phyloP scores from a whole-genome alignment of 1,140 invertebrate species.

The Mya arenaria region DNA sequence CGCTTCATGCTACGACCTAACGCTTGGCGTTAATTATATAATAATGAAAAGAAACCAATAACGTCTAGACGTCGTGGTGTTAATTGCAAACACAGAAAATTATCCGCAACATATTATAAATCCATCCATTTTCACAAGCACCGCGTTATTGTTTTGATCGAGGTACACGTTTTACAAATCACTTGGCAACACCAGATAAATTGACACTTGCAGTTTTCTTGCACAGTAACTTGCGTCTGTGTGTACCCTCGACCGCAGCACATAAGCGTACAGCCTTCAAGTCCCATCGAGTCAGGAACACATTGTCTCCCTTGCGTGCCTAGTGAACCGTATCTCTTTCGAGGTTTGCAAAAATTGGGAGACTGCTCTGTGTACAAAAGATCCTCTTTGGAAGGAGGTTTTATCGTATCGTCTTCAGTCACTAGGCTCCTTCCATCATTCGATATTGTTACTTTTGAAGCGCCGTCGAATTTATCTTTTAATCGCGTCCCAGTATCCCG shows the following conservation, averaged over 20 bases:
- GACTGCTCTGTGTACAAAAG: conserved; percentile 93
- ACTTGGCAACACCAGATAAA: conserved; percentile 78
- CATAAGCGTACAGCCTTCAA: conserved; percentile 81
- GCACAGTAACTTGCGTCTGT: conserved; percentile 61
- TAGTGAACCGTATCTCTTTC: conserved; percentile 68
- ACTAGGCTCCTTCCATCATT: conserved; percentile 73
- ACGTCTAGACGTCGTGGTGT: too few species aligned
- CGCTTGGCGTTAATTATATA: too few species aligned
- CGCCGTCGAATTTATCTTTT: conserved; percentile 90
- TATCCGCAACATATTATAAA: too few species aligned
- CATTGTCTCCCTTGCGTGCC: conserved; percentile 78
- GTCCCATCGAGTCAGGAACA: conserved; percentile 78
- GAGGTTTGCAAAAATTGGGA: conserved; percentile 92
- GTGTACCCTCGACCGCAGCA: conserved; percentile 80
- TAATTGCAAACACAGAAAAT: too few species aligned
- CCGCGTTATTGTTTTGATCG: conserved; percentile 64
- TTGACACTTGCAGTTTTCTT: conserved; percentile 75
- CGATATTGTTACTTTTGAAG: conserved; percentile 86
- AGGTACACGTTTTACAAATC: conserved; percentile 72
- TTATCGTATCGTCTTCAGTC: conserved; percentile 81
- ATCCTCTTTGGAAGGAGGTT: conserved; percentile 91
- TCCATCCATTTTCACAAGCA: conserved; percentile 63
- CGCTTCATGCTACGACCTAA: too few species aligned
- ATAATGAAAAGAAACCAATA: too few species aligned
- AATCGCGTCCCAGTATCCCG: conserved; percentile 90